Base-by-base conservation (phyloP, 2,888 invertebrate genomes). In the Orchesella flavescens region DNA sequence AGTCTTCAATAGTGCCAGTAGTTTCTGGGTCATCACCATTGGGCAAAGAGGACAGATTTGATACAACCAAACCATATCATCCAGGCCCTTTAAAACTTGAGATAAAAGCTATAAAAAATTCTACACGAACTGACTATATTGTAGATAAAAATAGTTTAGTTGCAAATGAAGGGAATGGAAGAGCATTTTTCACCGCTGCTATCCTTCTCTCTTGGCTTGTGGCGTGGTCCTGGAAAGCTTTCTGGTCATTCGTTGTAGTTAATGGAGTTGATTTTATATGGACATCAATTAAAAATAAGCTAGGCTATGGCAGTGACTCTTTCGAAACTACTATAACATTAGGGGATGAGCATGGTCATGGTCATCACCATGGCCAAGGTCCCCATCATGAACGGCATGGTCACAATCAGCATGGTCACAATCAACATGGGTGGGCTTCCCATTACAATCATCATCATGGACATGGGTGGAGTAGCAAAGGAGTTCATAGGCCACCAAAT, bases 11-110 rank as follows among this genome's bases (percentile, higher is more conserved):
- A 1, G 13, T n/a, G 19, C 43, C 43, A n/a, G 53, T 13, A 13
- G 53, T n/a, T 2, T 7, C 24, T 4, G 34, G 34, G 34, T 1
- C 49, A 15, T 1, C 49, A 15, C 10, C 69, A n/a, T 65, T 69
- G 19, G 21, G 69, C 17, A 69, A 53, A 23, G 63, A 69, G 15
- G 80, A 74, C 13, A 34, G 61, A 3, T 75, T 75, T 55, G 43
- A 75, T 53, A 61, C 81, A 5, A 46, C 63, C 9, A 81, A 71
- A 23, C 68, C 75, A 0, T 75, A 53, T 57, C 79, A 84, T 61
- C 71, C 80, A 5, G 75, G 69, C 17, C 84, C 84, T 57, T 55
- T 84, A n/a, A 84, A 84, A 53, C n/a, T 84, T 17, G 71, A 84
- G 17, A 80, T 84, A 12, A 84, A 84, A 59, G 63, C 80, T 0